These are phyloP conservation scores for Tortricodes alternella DNA, from an alignment of 2,888 invertebrate species.

Conservation along the genomic window DNA sequence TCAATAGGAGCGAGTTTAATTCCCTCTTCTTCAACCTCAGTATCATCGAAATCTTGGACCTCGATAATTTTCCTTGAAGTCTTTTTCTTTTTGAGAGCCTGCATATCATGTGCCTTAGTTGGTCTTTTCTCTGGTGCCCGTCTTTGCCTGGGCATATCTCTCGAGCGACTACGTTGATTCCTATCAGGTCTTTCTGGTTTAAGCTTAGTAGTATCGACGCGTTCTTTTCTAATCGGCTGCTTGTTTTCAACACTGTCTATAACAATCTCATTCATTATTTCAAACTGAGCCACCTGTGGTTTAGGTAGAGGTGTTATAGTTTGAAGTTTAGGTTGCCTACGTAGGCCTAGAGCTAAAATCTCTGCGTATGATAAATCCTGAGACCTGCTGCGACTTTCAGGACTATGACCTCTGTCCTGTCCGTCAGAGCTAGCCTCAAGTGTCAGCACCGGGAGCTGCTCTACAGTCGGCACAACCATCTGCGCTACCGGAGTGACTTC, in stretches of 20 bases:
- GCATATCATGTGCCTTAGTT: conserved; percentile 62
- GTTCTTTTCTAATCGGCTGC: conserved; percentile 50
- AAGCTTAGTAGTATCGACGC: conserved; percentile 40
- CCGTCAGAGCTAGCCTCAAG: conserved; percentile 39
- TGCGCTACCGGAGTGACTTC: conserved; percentile 32
- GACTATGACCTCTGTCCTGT: conserved; percentile 54
- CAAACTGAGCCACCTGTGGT: conserved; percentile 68
- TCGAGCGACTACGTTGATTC: conserved; percentile 61
- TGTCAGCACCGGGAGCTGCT: conserved; percentile 24
- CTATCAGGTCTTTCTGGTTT: conserved; percentile 44
- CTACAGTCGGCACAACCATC: conserved; percentile 30
- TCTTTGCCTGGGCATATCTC: conserved; percentile 67
- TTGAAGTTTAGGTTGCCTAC: conserved; percentile 55
- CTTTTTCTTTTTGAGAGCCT: conserved; percentile 67
- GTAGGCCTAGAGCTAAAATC: conserved; percentile 86
- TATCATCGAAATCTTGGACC: conserved; percentile 70
- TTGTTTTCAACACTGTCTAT: conserved; percentile 58
- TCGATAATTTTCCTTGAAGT: conserved; percentile 65
- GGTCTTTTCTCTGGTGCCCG: conserved; percentile 67
- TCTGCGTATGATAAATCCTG: conserved; percentile 88
- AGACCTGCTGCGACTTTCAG: conserved; percentile 59
- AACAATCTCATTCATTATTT: conserved; percentile 62
- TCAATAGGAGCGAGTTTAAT: conserved; percentile 30
- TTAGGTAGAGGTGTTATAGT: conserved; percentile 57
- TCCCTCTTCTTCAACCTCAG: conserved; percentile 39